phyloP scores from a whole-genome alignment of 2,888 invertebrate genomes.

The Xiphydria camelus region DNA sequence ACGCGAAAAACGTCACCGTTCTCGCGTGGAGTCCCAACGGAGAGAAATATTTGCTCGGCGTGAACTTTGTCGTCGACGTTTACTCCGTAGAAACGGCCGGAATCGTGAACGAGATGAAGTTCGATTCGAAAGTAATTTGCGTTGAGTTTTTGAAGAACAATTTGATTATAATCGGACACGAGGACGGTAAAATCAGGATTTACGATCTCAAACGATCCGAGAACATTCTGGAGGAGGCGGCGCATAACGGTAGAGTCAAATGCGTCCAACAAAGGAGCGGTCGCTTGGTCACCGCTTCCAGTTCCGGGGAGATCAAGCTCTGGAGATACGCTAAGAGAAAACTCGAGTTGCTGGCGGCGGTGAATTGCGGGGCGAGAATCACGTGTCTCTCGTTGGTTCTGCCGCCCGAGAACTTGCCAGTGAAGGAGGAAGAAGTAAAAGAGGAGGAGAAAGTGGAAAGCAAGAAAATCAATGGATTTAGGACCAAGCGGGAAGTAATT shows the following conservation, averaged over 20 bases:
- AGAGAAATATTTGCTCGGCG: conserved; percentile 74
- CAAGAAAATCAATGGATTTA: conserved; percentile 25
- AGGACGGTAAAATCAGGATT: conserved; percentile 71
- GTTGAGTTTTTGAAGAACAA: conserved; percentile 71
- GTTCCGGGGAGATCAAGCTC: conserved; percentile 77
- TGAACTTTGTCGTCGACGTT: conserved; percentile 74
- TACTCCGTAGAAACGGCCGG: conserved; percentile 81
- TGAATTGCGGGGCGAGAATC: conserved; percentile 68
- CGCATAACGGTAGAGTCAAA: conserved; percentile 72
- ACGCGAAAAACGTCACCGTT: conserved; percentile 47
- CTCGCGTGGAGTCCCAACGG: conserved; percentile 76
- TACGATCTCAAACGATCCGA: conserved; percentile 61
- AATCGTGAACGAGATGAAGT: conserved; percentile 68
- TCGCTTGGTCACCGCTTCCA: conserved; percentile 72
- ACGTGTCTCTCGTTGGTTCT: conserved; percentile 69
- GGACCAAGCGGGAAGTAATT: conserved; percentile 35
- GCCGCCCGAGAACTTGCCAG: conserved; percentile 12
- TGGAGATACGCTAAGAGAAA: conserved; percentile 62
- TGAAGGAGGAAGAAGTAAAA: conserved; percentile 15
- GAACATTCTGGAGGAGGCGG: conserved; percentile 53
- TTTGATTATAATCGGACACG: conserved; percentile 71
- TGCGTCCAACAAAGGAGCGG: conserved; percentile 64
- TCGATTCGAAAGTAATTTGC: conserved; percentile 71
- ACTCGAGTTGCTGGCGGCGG: conserved; percentile 54
- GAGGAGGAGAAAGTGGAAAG: conserved; percentile 13